Evolutionary conservation across 2,113 vertebrate species (phyloP).

Genomic region (Dryoscopus gambensis): DNA sequence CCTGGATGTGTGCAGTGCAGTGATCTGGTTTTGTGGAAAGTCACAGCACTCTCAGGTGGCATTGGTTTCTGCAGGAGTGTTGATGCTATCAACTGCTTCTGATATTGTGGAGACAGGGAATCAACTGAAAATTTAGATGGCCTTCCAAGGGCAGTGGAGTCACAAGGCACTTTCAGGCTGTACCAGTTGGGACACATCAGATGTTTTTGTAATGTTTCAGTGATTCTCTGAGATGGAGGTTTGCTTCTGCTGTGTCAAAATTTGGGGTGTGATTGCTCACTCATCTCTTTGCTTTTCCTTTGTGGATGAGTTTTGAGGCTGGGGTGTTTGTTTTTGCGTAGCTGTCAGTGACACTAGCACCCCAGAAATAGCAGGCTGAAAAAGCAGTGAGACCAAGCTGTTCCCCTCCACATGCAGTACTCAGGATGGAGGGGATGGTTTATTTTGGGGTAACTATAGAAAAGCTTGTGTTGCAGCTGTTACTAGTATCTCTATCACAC

Average conservation of each 20-base stretch:
- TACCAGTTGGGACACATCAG: fast-evolving
- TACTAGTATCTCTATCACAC: not conserved
- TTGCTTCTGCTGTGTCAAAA: not conserved
- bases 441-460: not conserved
- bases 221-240: not conserved
- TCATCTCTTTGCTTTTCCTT: not conserved
- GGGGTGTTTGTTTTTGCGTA: not conserved
- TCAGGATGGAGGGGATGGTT: not conserved
- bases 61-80: not conserved
- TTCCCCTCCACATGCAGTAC: not conserved
- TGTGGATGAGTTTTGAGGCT: not conserved
- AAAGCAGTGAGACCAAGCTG: fast-evolving
- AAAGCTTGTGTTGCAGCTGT: not conserved
- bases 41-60: not conserved
- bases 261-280: not conserved
- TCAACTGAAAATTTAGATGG: not conserved
- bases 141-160: not conserved
- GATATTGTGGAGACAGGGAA: not conserved
- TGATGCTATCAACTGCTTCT: not conserved
- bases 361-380: not conserved
- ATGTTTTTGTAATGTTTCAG: not conserved
- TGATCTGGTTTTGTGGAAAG: not conserved
- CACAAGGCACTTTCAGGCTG: not conserved
- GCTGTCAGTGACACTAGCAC: not conserved
- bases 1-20: not conserved